Conservation (phyloP, 2,113 vertebrate genomes). For the Arothron firmamentum region DNA sequence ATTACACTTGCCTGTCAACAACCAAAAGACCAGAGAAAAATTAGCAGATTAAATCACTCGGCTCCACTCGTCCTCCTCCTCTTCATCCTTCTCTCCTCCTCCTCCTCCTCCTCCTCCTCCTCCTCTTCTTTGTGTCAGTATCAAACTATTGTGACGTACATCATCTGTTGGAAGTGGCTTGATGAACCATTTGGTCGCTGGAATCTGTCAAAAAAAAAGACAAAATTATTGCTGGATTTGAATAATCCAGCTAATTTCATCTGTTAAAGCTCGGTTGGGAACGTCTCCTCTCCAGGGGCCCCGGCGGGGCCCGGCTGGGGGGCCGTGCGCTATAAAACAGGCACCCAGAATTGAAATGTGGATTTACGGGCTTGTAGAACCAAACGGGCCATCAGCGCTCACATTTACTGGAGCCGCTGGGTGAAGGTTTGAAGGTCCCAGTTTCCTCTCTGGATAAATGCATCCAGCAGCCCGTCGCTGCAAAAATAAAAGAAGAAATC, state of each 20-base stretch:
- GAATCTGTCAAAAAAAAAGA: no score
- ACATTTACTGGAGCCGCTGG: conserved; percentile 26
- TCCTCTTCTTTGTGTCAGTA: neutral
- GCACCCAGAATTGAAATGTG: conserved; percentile 10
- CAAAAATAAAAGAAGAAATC: conserved; percentile 67
- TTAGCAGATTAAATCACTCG: conserved; percentile 70
- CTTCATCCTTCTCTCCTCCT: conserved; percentile 20
- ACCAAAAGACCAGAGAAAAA: conserved; percentile 70
- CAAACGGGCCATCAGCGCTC: conserved; percentile 2
- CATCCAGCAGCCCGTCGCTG: conserved; percentile 2
- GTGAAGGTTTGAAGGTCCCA: conserved; percentile 43
- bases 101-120: conserved; percentile 10
- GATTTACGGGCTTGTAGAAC: conserved; percentile 48
- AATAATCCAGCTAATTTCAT: no score
- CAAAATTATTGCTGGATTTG: no score
- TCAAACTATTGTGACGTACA: conserved; percentile 37
- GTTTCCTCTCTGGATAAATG: no score
- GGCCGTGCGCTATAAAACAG: conserved; percentile 32
- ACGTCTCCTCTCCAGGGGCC: no score
- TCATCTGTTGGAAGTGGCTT: neutral
- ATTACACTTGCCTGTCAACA: conserved; percentile 75
- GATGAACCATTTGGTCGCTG: neutral
- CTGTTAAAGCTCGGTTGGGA: no score
- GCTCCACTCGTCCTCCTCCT: conserved; percentile 31
- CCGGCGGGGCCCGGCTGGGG: neutral